Base-by-base conservation (phyloP, 2,797 vertebrate genomes). In the Astyanax mexicanus region DNA sequence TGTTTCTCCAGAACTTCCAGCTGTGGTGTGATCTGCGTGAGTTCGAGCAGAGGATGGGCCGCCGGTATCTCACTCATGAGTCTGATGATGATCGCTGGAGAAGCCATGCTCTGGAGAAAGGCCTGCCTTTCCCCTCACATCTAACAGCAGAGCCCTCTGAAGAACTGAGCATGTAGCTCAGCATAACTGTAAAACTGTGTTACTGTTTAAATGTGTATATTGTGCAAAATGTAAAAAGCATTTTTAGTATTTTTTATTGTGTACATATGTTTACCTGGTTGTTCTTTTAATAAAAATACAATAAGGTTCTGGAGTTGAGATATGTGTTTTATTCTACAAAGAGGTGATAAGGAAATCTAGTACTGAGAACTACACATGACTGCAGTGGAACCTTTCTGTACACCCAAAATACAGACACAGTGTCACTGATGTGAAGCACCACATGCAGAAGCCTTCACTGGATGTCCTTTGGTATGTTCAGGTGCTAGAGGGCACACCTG, bases 1-100 rank as follows among this genome's bases (percentile, higher is more conserved):
- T 44, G 17, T 65, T 1, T 17, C 4, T 69, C 40, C 86, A 94
- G 93, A 84, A 93, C 81, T 92, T 91, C 83, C 90, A 93, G 85
- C 82, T 92, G 82, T 94, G 93, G 92, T 89, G 89, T 23, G 92
- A 94, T 82, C 89, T 94, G 42, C 72, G 91, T 21, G 85, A 85
- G 81, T 92, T 93, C 2, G 92, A 93, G 86, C 86, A 80, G 69
- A 76, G 65, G 45, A 72, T 90, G 77, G 89, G 90, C 38, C 57
- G 71, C 61, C 81, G 88, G 11, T 94, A 92, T 69, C 85, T 94
- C 81, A 94, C 93, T 0, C 90, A 93, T 35, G 64, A 21, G 1
- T 86, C 74, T 0, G 92, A 93, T 12, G 86, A 90, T 19, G 80
- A 85, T n/a, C 88, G 6, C 52, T 94, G 93, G 93, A 78, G 15